These are phyloP conservation scores for Halocynthia roretzi DNA, from an alignment of 23 tunicate genomes.

Conservation along the genomic window DNA sequence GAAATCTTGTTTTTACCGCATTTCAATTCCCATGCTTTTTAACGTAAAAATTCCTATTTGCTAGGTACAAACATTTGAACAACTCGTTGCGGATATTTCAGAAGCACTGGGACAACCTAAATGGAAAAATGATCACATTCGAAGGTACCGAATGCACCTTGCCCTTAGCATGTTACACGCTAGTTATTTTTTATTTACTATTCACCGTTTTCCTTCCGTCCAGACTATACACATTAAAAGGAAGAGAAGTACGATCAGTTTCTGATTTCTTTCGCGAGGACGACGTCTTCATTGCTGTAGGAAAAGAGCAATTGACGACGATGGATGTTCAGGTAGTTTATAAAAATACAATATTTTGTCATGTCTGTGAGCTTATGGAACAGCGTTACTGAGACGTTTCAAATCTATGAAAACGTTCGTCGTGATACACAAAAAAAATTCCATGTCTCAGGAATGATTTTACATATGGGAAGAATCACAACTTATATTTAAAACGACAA, in stretches of 20 bases:
- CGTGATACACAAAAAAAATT: too few relatives aligned
- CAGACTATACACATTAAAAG: constrained; percentile 93
- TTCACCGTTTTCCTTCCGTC: neutral
- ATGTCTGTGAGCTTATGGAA: too few relatives aligned
- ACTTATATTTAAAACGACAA: too few relatives aligned
- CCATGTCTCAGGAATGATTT: too few relatives aligned
- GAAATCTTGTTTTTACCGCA: too few relatives aligned
- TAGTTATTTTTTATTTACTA: neutral
- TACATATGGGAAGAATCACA: too few relatives aligned
- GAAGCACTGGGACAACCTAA: constrained; percentile 93
- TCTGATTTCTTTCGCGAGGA: constrained; percentile 94
- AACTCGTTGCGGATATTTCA: constrained; percentile 88
- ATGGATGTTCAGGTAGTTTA: constrained; percentile 68
- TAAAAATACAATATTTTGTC: neutral
- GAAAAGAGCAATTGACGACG: constrained; percentile 82
- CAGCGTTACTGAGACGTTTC: too few relatives aligned
- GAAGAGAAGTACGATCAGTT: constrained; percentile 76
- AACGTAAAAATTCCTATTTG: too few relatives aligned
- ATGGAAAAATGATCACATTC: constrained; percentile 92
- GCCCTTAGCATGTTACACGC: neutral
- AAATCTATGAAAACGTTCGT: too few relatives aligned
- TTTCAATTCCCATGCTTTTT: too few relatives aligned
- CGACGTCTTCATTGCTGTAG: constrained; percentile 95
- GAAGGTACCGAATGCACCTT: constrained; percentile 32
- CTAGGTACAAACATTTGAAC: constrained; percentile 93